Evolutionary conservation across 1,140 invertebrate genomes (phyloP).

Genomic region (Hylaeus anthracinus): DNA sequence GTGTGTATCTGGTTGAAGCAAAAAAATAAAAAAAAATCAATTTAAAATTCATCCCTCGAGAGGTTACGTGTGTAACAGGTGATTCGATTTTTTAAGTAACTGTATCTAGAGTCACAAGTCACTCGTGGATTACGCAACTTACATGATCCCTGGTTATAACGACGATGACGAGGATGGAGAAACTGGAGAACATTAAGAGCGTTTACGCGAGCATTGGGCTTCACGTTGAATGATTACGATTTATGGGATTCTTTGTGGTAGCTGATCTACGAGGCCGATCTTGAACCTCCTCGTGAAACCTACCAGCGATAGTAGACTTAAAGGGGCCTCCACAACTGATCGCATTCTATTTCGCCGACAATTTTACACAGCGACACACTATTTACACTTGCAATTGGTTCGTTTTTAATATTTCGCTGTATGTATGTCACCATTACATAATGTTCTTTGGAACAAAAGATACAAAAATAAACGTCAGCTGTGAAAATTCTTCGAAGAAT

Average conservation of each 20-base stretch:
- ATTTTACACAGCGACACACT: no score
- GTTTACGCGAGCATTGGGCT: conserved; percentile 29
- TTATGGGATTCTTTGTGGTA: conserved; percentile 42
- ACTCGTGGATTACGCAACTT: not conserved
- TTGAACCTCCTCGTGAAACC: conserved; percentile 11
- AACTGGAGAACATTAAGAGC: not conserved
- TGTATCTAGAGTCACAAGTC: not conserved
- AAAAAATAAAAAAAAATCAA: no score
- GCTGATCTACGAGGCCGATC: conserved; percentile 35
- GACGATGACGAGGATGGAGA: conserved; percentile 26
- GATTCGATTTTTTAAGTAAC: conserved; percentile 42
- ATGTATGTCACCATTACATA: no score
- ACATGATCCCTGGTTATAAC: conserved; percentile 22
- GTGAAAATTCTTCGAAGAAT: no score
- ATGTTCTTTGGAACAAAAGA: no score
- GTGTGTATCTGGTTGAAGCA: no score
- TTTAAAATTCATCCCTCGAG: no score
- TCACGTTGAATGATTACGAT: conserved; percentile 51
- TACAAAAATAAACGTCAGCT: no score
- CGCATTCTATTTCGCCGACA: not conserved
- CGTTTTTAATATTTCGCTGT: no score
- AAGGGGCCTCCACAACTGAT: not conserved
- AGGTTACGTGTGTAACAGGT: not conserved
- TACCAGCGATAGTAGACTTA: conserved; percentile 11
- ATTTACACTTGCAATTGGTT: no score